A percentile compares a stretch with the other conserved stretches of the same genome.
These are phyloP conservation scores for Hypotaenidia philippensis DNA, from an alignment of 2,797 vertebrate species.

Conservation along the genomic window DNA sequence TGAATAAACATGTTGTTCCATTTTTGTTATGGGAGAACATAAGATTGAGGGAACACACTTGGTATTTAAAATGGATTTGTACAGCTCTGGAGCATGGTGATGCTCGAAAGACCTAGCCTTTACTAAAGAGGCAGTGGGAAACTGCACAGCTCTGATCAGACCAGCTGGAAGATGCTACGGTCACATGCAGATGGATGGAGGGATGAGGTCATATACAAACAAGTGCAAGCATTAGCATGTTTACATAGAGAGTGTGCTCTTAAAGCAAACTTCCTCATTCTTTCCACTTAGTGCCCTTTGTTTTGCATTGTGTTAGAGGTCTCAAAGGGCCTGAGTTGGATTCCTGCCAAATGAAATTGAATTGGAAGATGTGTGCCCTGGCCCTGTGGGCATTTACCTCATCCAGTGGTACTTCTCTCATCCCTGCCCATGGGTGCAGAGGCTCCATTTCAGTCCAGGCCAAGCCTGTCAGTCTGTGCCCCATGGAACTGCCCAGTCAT, in stretches of 20 bases:
- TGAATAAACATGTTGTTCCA: neutral
- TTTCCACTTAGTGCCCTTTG: neutral
- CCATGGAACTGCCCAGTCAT: neutral
- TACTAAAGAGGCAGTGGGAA: neutral
- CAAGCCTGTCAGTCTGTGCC: neutral
- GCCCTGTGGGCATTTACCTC: too few relatives aligned
- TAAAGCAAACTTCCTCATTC: neutral
- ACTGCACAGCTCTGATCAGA: neutral
- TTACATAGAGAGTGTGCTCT: accelerated
- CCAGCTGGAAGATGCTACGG: neutral
- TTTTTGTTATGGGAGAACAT: neutral
- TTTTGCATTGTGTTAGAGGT: neutral
- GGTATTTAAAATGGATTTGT: neutral
- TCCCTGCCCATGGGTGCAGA: neutral
- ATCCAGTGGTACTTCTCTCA: neutral
- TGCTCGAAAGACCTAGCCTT: neutral
- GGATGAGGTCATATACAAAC: neutral
- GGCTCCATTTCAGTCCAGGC: neutral
- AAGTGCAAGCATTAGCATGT: neutral
- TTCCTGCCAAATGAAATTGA: neutral
- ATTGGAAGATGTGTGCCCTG: neutral
- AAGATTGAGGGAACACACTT: neutral
- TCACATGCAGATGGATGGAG: neutral
- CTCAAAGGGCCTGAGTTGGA: neutral
- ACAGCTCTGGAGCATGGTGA: neutral